A percentile compares a stretch with the other conserved stretches of the same genome.
phyloP scores from a whole-genome alignment of 1,140 invertebrate species.

The Harlomillsia oculata region DNA sequence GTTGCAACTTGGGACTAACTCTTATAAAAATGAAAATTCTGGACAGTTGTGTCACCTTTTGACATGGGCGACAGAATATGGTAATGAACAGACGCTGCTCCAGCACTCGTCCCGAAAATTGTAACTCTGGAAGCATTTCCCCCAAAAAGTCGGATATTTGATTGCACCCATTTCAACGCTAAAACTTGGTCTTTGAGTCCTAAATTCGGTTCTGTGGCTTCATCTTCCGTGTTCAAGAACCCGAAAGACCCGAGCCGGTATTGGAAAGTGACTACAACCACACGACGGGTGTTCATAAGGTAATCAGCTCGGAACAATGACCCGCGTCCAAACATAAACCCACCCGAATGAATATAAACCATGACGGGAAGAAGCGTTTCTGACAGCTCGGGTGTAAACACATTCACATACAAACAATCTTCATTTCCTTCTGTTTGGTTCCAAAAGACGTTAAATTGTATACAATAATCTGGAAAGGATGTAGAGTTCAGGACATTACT shows the following conservation, averaged over 20 bases:
- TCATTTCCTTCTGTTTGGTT: conserved; percentile 18
- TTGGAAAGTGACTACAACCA: conserved; percentile 17
- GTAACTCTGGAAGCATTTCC: conserved; percentile 47
- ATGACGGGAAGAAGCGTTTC: conserved; percentile 6
- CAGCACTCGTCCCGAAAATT: conserved; percentile 50
- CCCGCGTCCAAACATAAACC: conserved; percentile 25
- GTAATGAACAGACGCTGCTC: conserved; percentile 48
- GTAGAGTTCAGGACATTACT: not conserved
- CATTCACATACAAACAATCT: conserved; percentile 17
- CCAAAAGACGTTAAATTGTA: conserved; percentile 24
- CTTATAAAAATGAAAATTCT: conserved; percentile 35
- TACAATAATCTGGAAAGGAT: conserved; percentile 21
- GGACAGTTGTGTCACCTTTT: conserved; percentile 22
- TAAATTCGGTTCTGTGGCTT: conserved; percentile 38
- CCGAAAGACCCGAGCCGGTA: conserved; percentile 21
- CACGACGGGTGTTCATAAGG: conserved; percentile 16
- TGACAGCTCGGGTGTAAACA: conserved; percentile 12
- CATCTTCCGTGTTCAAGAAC: conserved; percentile 38
- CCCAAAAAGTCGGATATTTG: conserved; percentile 17
- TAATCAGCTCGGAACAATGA: conserved; percentile 15
- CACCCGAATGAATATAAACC: conserved; percentile 24
- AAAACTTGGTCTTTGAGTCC: conserved; percentile 41
- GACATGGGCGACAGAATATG: conserved; percentile 49
- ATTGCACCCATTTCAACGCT: conserved; percentile 17
- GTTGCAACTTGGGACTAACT: not conserved